Percentiles rank a stretch among this genome's conserved stretches.
Evolutionary conservation across 2,888 invertebrate genomes (phyloP).

Genomic region (Bombyx huttoni): DNA sequence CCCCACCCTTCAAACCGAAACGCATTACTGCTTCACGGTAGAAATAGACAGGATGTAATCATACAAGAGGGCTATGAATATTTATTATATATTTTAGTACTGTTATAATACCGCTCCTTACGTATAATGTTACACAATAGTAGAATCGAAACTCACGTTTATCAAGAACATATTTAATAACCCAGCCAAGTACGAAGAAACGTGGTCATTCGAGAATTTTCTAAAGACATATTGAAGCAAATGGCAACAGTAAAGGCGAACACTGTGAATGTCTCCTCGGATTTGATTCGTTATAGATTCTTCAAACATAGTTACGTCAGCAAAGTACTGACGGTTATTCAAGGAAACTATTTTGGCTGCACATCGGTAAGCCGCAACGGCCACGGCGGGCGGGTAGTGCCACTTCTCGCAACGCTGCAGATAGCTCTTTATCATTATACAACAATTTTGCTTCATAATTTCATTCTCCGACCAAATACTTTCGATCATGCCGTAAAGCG

Average conservation of each 20-base stretch:
- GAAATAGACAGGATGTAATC: too few relatives aligned
- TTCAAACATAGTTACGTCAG: conserved; percentile 28
- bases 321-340: conserved; percentile 21
- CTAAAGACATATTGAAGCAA: conserved; percentile 28
- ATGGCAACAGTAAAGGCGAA: conserved; percentile 50
- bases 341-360: conserved; percentile 38
- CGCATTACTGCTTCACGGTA: too few relatives aligned
- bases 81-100: too few relatives aligned
- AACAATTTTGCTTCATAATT: conserved; percentile 45
- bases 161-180: conserved; percentile 44
- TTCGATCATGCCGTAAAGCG: conserved; percentile 39
- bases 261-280: conserved; percentile 33
- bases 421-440: conserved; percentile 55
- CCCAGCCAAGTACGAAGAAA: conserved; percentile 22
- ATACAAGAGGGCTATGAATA: too few relatives aligned
- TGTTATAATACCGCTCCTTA: too few relatives aligned
- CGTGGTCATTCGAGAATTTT: conserved; percentile 23
- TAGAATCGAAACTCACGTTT: conserved; percentile 29
- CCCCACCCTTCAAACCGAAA: too few relatives aligned
- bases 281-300: conserved; percentile 31
- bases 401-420: conserved; percentile 40
- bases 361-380: conserved; percentile 53
- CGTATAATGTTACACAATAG: too few relatives aligned
- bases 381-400: conserved; percentile 48
- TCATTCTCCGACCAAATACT: conserved; percentile 33